Base-by-base conservation (phyloP, 2,113 vertebrate genomes). In the Phylloscopus trochilus region DNA sequence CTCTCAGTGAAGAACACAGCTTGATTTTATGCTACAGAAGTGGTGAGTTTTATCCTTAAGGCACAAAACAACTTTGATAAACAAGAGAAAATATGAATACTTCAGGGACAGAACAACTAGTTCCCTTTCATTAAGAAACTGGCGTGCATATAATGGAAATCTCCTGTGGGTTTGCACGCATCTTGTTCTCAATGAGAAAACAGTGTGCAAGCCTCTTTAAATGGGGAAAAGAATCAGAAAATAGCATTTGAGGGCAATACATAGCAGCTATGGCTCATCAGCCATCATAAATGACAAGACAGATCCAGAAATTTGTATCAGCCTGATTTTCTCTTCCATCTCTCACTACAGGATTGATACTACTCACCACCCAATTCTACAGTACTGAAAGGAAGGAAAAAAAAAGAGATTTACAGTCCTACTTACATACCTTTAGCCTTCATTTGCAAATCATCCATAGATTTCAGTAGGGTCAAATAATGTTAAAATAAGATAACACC, bases 41-140 rank as follows among this genome's bases (percentile, higher is more conserved):
- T 44, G 93, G 58, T 93, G 47, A 72, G 62, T 94, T 94, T 72
- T 93, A 58, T 35, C 78, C 68, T 23, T 76, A 59, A 95, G 90
- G 90, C 75, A 90, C 66, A 87, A 96, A 95, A 41, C 52, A 91
- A 67, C 70, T 96, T 93, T 75, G 64, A 92, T 90, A 88, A 80
- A 28, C 73, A 87, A 73, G 70, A 95, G 83, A 95, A 94, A 94
- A 91, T 70, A 59, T 31, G 31, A 92, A 92, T 83, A 37, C 49
- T 76, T 93, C 63, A 95, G 80, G 74, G 92, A 55, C 33, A 95
- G 37, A 89, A n/a, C 64, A 85, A 72, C 62, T 64, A 87, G 58
- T 94, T 97, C 80, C 53, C 67, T 97, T 97, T 97, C 89, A 97
- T 87, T 96, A 95, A 58, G 56, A 97, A 96, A 91, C 90, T 91